These are phyloP conservation scores for Gracilinanus agilis DNA, from an alignment of 2,113 vertebrate species.

Conservation along the genomic window DNA sequence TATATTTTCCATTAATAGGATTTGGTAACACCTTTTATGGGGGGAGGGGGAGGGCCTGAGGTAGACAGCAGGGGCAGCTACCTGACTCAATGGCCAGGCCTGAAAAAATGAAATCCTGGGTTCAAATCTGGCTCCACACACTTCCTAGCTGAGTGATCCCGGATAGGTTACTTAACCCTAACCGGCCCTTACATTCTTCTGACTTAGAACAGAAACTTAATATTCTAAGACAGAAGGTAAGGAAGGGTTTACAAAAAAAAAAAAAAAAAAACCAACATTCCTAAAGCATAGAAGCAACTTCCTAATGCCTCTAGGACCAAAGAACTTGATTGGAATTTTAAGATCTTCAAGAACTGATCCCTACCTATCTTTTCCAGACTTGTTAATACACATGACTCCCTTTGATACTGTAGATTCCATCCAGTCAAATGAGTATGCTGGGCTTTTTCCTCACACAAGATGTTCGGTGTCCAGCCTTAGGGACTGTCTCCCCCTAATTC, in stretches of 20 bases:
- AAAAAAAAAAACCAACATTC: neutral
- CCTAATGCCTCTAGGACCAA: neutral
- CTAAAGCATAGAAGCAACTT: neutral
- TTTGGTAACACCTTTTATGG: neutral
- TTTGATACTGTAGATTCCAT: neutral
- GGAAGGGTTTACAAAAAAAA: too few species aligned
- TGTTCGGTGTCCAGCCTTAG: neutral
- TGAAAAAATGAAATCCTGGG: too few species aligned
- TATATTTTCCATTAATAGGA: neutral
- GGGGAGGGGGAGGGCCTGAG: too few species aligned
- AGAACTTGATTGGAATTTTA: neutral
- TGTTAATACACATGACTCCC: neutral
- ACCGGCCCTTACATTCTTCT: too few species aligned
- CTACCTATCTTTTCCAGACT: neutral
- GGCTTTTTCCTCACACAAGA: neutral
- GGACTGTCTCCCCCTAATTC: neutral
- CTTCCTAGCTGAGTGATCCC: too few species aligned
- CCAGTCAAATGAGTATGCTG: neutral
- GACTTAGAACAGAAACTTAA: too few species aligned
- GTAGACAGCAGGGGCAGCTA: too few species aligned
- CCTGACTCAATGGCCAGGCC: too few species aligned
- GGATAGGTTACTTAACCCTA: too few species aligned
- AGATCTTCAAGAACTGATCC: neutral
- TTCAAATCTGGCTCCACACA: too few species aligned
- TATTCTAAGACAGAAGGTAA: too few species aligned